Base-by-base conservation (phyloP, 2,888 invertebrate genomes). In the Caenorhabditis uteleia region DNA sequence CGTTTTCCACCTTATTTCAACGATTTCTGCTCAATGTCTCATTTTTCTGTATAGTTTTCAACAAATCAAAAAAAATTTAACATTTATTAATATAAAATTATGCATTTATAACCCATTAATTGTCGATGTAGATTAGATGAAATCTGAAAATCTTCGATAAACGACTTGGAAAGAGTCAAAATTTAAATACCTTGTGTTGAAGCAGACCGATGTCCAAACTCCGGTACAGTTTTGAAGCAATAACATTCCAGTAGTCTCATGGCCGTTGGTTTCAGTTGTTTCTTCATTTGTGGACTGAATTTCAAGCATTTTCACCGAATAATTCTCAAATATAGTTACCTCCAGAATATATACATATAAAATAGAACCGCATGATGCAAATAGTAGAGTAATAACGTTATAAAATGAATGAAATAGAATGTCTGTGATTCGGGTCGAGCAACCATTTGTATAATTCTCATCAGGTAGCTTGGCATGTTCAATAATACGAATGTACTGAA, bases 201-300 rank as follows among this genome's bases (percentile, higher is more conserved):
- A 2, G 73, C 70, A 10, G 71, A 71, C 14, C 67, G 64, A 56
- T 80, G 80, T 10, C 81, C 81, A 45, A 81, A 81, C 38, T 81
- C 81, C 10, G 81, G 81, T n/a, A 82, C 80, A 3, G 74, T 77
- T 59, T 82, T 82, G 50, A 80, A 73, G 53, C 82, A 82, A 48
- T 82, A 82, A 54, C 82, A 82, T 43, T 82, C 82, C 18, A 82
- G 66, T 25, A 82, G 71, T 14, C 77, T 72, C 46, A 80, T 68
- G 2, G 81, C 81, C 7, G 81, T 81, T 25, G 82, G 82, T 56
- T 73, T 72, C 48, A 82, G 61, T 45, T 80, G 79, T 46, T 82
- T 82, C 57, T 82, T 82, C 81, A 82, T 80, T 73, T 82, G 82
- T 4, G 81, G 81, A 44, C 78, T 78, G 69, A 51, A 44, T 25